Percentiles rank a stretch among this genome's conserved stretches.
These are phyloP conservation scores for Dendrocopos noguchii DNA, from an alignment of 2,113 vertebrate genomes.

Conservation along the genomic window DNA sequence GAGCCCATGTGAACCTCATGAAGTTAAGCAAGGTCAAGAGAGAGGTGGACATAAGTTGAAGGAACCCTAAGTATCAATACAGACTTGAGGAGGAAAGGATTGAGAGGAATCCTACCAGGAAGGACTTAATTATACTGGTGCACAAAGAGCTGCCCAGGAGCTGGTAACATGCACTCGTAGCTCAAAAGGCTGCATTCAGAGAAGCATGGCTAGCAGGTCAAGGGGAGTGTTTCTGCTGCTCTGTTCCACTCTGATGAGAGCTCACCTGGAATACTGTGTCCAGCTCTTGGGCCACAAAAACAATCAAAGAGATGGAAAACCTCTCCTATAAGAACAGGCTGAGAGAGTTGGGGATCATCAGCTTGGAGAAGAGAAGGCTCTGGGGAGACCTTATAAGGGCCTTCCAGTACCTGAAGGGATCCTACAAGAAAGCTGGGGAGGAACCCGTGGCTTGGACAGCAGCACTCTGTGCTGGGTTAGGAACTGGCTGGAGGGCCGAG, in stretches of 20 bases:
- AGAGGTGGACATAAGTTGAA: too few relatives aligned
- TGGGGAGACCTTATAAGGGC: fast-evolving
- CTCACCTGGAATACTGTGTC: neutral
- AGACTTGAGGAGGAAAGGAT: neutral
- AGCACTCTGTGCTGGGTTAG: too few relatives aligned
- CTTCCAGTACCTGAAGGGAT: neutral
- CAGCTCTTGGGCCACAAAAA: fast-evolving
- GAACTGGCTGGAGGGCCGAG: too few relatives aligned
- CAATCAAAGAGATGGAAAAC: fast-evolving
- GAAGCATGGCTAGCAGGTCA: fast-evolving
- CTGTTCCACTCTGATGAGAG: neutral
- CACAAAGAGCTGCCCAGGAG: neutral
- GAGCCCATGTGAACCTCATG: too few relatives aligned
- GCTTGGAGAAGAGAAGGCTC: neutral
- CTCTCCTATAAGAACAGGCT: neutral
- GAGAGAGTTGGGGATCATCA: neutral
- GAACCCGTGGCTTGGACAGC: too few relatives aligned
- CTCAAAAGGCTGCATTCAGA: neutral
- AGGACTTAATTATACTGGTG: neutral
- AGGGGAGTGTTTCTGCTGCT: neutral
- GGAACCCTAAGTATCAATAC: too few relatives aligned
- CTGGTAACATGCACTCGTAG: fast-evolving
- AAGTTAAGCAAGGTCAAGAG: too few relatives aligned
- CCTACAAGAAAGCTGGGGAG: neutral
- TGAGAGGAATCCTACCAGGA: fast-evolving